phyloP scores from a whole-genome alignment of 2,888 invertebrate species.

The Heliconius sara region DNA sequence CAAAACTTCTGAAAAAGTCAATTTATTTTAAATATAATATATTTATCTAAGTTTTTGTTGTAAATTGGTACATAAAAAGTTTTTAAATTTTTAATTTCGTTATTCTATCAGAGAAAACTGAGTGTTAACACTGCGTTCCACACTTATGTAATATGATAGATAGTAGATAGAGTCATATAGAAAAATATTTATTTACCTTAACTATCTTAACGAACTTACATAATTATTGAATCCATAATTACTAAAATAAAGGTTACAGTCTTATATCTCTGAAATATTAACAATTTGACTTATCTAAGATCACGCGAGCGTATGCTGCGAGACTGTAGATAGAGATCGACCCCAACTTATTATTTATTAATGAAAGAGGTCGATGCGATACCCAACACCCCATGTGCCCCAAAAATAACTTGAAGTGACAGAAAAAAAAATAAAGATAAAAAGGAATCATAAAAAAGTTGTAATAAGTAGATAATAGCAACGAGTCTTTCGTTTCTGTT shows the following conservation, averaged over 20 bases:
- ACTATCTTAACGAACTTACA: background rate
- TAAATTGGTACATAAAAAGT: no score
- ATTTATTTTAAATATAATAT: no score
- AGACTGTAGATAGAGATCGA: constrained; percentile 4
- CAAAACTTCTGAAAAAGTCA: no score
- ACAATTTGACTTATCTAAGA: background rate
- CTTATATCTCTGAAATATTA: background rate
- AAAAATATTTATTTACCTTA: no score
- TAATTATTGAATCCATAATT: background rate
- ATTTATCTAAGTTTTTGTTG: no score
- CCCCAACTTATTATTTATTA: background rate
- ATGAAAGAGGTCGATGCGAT: constrained; percentile 3
- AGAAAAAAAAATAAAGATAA: background rate
- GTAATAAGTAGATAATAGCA: no score
- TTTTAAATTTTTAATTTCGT: no score
- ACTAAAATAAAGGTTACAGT: background rate
- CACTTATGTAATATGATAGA: no score
- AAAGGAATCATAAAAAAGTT: background rate
- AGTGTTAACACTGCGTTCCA: no score
- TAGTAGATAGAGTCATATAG: no score
- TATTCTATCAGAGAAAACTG: no score
- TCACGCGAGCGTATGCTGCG: constrained; percentile 1
- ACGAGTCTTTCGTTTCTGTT: no score
- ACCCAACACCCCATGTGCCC: background rate
- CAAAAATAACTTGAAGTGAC: background rate